phyloP scores from a whole-genome alignment of 2,113 vertebrate species.

The Bagarius yarrelli region DNA sequence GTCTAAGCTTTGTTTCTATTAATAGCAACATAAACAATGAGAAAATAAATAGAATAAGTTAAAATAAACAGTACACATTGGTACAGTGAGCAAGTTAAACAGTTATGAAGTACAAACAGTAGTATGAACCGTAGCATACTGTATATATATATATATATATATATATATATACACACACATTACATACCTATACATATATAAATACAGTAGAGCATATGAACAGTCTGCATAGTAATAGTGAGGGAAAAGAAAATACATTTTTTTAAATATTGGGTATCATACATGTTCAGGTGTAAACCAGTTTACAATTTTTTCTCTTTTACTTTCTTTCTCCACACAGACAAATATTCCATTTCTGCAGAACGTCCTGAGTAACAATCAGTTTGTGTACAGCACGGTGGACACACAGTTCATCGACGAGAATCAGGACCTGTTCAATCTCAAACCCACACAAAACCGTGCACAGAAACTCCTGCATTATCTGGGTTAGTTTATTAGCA shows the following conservation, averaged over 20 bases:
- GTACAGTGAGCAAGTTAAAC: too few relatives aligned
- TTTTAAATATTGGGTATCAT: neutral
- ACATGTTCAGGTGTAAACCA: neutral
- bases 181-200: too few relatives aligned
- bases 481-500: slow-evolving; percentile 70
- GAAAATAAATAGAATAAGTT: too few relatives aligned
- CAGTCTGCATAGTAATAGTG: too few relatives aligned
- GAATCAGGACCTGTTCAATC: slow-evolving; percentile 75
- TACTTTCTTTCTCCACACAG: slow-evolving; percentile 59
- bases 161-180: too few relatives aligned
- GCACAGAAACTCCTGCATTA: slow-evolving; percentile 85
- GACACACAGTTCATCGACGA: slow-evolving; percentile 82
- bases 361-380: slow-evolving; percentile 86
- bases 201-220: too few relatives aligned
- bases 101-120: too few relatives aligned
- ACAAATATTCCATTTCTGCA: slow-evolving; percentile 95
- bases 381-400: slow-evolving; percentile 83
- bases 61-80: too few relatives aligned
- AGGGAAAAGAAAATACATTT: neutral
- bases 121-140: too few relatives aligned
- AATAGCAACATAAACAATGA: too few relatives aligned
- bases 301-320: slow-evolving; percentile 13
- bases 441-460: slow-evolving; percentile 74
- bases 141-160: too few relatives aligned
- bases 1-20: too few relatives aligned